A percentile compares a stretch with the other conserved stretches of the same genome.
Evolutionary conservation across 1,140 invertebrate species (phyloP).

Genomic region (Drosophila busckii): DNA sequence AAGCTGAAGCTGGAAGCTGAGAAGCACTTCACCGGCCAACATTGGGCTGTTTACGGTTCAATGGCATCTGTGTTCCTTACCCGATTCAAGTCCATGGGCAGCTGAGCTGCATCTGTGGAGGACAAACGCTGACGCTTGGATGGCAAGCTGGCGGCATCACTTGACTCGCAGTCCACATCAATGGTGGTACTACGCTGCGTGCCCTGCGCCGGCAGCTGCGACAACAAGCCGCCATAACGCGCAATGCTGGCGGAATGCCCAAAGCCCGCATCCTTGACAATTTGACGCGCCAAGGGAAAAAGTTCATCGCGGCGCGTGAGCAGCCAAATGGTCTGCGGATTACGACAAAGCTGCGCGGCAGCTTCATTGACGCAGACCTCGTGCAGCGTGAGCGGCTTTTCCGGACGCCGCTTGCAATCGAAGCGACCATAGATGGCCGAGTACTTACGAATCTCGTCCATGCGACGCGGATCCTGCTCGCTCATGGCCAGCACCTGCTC

Average conservation of each 20-base stretch:
- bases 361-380: conserved; percentile 97
- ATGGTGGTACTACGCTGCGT: conserved; percentile 16
- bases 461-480: conserved; percentile 90
- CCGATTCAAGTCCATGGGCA: conserved; percentile 64
- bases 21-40: conserved; percentile 56
- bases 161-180: conserved; percentile 65
- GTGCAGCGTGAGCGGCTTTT: conserved; percentile 96
- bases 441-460: conserved; percentile 97
- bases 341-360: conserved; percentile 94
- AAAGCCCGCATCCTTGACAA: conserved; percentile 95
- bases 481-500: conserved; percentile 94
- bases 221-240: conserved; percentile 58
- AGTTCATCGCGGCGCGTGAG: conserved; percentile 95
- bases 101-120: conserved; percentile 61
- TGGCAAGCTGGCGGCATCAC: conserved; percentile 43
- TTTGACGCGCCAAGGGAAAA: conserved; percentile 95
- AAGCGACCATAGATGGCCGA: conserved; percentile 97
- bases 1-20: conserved; percentile 53
- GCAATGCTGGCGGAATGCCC: conserved; percentile 76
- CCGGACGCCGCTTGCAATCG: conserved; percentile 96
- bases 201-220: conserved; percentile 49
- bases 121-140: conserved; percentile 58
- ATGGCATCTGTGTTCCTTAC: conserved; percentile 57
- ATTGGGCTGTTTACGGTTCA: conserved; percentile 36
- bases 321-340: conserved; percentile 82